phyloP scores from a whole-genome alignment of 2,888 invertebrate genomes.

The Nomada fucata region DNA sequence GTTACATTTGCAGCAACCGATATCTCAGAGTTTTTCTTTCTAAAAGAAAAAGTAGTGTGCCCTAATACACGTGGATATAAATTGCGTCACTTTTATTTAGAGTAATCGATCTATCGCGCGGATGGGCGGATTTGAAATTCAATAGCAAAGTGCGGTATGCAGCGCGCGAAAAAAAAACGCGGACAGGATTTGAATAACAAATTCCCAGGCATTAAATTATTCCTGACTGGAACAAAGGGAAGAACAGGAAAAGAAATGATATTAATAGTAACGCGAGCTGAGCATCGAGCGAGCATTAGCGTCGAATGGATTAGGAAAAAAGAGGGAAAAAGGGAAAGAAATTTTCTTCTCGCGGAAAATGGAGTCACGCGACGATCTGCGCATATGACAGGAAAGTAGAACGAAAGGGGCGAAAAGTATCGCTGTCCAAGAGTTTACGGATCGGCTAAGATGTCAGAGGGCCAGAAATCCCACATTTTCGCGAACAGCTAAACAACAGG shows the following conservation, averaged over 20 bases:
- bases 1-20: too few species aligned
- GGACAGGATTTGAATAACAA: conserved; percentile 40
- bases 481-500: conserved; percentile 28
- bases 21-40: too few species aligned
- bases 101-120: conserved; percentile 37
- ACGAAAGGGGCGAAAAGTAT: conserved; percentile 29
- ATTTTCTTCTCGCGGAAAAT: not conserved
- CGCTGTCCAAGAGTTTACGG: conserved; percentile 32
- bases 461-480: conserved; percentile 38
- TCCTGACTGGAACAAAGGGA: not conserved
- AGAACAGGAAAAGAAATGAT: not conserved
- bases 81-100: conserved; percentile 16
- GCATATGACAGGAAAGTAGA: conserved; percentile 8
- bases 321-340: not conserved
- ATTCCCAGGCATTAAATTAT: conserved; percentile 30
- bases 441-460: conserved; percentile 52
- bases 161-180: conserved; percentile 18
- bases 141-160: conserved; percentile 18
- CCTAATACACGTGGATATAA: not conserved
- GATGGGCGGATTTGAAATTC: conserved; percentile 36
- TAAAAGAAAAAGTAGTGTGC: too few species aligned
- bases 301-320: not conserved
- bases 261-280: not conserved
- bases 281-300: not conserved
- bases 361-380: not conserved